Conservation (phyloP, 2,888 invertebrate species). For the Eilema caniola region DNA sequence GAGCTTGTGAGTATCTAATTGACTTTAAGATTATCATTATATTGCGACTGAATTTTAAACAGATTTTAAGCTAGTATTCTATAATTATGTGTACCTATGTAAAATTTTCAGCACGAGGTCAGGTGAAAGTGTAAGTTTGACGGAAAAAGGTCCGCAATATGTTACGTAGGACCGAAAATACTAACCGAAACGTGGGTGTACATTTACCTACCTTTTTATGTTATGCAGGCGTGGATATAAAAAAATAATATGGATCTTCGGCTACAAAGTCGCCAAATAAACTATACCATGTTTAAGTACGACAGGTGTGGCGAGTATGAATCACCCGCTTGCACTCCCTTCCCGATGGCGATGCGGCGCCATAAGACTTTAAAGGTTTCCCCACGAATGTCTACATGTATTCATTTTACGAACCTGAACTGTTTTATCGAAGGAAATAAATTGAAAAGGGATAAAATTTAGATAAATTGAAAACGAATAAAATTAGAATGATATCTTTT, state of each 20-base stretch:
- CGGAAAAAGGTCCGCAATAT: background rate
- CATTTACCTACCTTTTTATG: no score
- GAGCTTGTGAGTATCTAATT: no score
- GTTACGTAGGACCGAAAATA: background rate
- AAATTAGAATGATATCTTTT: background rate
- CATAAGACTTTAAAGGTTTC: background rate
- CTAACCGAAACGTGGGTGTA: no score
- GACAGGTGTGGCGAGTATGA: background rate
- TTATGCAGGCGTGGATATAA: no score
- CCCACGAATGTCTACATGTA: constrained; percentile 4
- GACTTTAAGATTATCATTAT: no score
- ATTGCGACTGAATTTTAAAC: no score
- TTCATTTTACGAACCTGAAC: background rate
- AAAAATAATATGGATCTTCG: no score
- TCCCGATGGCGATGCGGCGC: background rate
- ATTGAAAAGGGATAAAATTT: background rate
- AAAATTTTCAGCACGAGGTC: no score
- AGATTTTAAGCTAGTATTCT: no score
- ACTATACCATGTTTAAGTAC: background rate
- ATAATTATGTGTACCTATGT: no score
- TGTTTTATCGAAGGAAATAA: background rate
- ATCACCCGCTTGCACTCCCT: background rate
- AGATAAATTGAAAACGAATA: background rate
- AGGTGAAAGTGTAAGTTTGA: background rate
- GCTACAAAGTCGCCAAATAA: background rate